Base-by-base conservation (phyloP, 1,140 invertebrate genomes). In the Philaenus spumarius region DNA sequence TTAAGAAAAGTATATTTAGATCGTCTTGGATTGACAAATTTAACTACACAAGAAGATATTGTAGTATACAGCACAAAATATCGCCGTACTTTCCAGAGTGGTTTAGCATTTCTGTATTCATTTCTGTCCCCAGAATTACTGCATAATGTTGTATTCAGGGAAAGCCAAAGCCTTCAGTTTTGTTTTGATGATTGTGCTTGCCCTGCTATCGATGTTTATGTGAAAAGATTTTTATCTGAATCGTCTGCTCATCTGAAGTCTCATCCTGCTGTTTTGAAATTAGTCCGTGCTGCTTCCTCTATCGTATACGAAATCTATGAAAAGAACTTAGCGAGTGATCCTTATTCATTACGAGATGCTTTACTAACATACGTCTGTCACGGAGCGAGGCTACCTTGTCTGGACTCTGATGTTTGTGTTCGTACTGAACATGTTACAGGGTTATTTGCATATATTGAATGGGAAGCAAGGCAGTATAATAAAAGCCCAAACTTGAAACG, bases 41-140 rank as follows among this genome's bases (percentile, higher is more conserved):
- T 67, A 23, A 73, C 73, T 63, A 70, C 66, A 40, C 72, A 73
- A 64, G 80, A 82, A 17, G 83, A 90, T 54, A 74, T 92, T 20
- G 71, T 85, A 20, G 78, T 89, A 2, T 89, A 86, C 67, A 89
- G 87, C 58, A 96, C 93, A 0, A 78, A 86, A 35, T 93, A 92
- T 71, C 76, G 88, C 6, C 79, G 93, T 66, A 96, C 93, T 11
- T 91, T 91, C 62, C 93, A 96, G 71, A 95, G 91, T 67, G 85
- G 86, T 3, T 72, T 93, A 35, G 89, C 90, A 1, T 77, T 93
- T 60, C 69, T 93, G 11, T 93, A 85, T 74, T 81, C 86, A 0
- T 80, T 91, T 57, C 70, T 93, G 19, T 80, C 85, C 11, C 73
- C 77, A 3, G 80, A 82, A 47, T 67, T 75, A 57, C 60, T 79